Conservation (phyloP, 2,888 invertebrate genomes). For the Sussaba pulchella region DNA sequence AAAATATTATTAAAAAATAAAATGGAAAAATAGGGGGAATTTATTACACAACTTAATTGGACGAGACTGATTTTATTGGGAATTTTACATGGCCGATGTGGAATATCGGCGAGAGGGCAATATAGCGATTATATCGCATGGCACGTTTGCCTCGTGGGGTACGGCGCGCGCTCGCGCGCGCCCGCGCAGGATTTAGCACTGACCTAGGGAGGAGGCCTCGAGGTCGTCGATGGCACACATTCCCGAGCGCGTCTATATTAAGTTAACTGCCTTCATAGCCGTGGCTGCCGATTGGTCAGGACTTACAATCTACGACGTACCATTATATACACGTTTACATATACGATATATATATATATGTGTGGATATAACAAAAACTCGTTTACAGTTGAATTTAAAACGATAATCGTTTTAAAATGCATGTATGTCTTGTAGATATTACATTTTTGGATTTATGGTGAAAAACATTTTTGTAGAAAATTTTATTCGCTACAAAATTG, state of each 20-base stretch:
- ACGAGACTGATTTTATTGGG: conserved; percentile 23
- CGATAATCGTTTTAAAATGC: too few relatives aligned
- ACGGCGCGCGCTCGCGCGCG: conserved; percentile 43
- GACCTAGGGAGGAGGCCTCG: conserved; percentile 81
- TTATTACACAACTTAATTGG: too few relatives aligned
- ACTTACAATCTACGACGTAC: conserved; percentile 51
- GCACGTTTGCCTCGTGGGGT: conserved; percentile 51
- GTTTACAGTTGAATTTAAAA: too few relatives aligned
- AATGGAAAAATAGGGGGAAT: too few relatives aligned
- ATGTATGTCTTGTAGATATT: too few relatives aligned
- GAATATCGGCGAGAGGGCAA: conserved; percentile 15
- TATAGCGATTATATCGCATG: not conserved
- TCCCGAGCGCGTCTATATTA: conserved; percentile 79
- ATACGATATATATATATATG: too few relatives aligned
- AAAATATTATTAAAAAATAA: too few relatives aligned
- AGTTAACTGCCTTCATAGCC: conserved; percentile 79
- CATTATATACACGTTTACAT: conserved; percentile 36
- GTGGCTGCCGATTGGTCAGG: conserved; percentile 77
- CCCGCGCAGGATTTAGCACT: conserved; percentile 80
- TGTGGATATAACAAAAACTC: too few relatives aligned
- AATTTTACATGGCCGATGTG: not conserved
- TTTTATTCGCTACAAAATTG: too few relatives aligned
- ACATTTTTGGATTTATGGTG: too few relatives aligned
- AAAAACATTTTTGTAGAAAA: too few relatives aligned
- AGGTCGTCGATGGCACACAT: conserved; percentile 81